Evolutionary conservation across 37 sponge, comb jelly and placozoan species (phyloP).

Genomic region (Geodia barretti): DNA sequence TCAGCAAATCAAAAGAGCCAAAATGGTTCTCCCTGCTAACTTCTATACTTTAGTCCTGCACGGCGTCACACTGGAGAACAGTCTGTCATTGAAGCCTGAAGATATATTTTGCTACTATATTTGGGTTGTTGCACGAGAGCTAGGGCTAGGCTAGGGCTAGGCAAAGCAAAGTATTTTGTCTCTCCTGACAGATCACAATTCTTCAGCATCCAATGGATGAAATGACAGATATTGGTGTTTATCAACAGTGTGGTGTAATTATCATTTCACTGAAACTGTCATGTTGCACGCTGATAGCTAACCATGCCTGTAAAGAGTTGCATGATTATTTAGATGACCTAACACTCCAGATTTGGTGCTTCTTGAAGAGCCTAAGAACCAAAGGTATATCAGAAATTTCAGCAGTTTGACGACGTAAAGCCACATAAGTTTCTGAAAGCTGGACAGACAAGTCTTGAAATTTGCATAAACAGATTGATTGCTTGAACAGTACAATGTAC

Average conservation of each 20-base stretch:
- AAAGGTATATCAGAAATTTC: background rate
- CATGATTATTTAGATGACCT: background rate
- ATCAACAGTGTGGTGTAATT: background rate
- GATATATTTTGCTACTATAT: too few species aligned
- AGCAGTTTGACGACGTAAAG: background rate
- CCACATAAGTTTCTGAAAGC: background rate
- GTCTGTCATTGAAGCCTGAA: too few species aligned
- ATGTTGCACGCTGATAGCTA: background rate
- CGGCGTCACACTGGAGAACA: too few species aligned
- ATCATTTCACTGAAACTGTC: background rate
- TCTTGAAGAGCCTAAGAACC: background rate
- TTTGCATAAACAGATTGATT: background rate
- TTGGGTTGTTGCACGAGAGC: background rate
- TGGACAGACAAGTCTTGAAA: background rate
- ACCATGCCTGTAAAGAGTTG: background rate
- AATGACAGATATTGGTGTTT: background rate
- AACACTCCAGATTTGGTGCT: background rate
- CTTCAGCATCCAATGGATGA: background rate
- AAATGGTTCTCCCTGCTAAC: too few species aligned
- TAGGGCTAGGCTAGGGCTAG: too few species aligned
- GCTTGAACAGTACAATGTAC: background rate
- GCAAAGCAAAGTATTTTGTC: background rate
- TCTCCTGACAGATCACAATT: background rate
- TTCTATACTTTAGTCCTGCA: too few species aligned
- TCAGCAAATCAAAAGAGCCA: too few species aligned